These are phyloP conservation scores for Meriones psammophilus DNA, from an alignment of 2,797 vertebrate genomes.

Conservation along the genomic window DNA sequence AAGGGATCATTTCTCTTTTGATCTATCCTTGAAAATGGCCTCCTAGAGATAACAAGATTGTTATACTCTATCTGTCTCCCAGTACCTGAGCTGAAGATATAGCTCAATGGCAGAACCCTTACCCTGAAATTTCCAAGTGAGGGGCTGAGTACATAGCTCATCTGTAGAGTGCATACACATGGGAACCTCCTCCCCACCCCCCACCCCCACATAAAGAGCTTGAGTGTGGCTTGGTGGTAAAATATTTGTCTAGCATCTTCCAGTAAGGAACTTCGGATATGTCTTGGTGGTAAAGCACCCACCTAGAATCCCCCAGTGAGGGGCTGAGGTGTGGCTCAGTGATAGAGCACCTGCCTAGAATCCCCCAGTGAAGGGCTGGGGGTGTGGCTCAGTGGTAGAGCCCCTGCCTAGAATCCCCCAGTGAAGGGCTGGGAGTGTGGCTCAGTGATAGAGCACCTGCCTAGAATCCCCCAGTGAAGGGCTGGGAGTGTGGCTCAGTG, in stretches of 20 bases:
- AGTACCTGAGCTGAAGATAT: background rate
- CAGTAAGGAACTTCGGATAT: background rate
- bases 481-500: background rate
- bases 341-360: background rate
- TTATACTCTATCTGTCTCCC: background rate
- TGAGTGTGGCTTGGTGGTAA: background rate
- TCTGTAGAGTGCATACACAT: background rate
- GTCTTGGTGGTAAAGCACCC: background rate
- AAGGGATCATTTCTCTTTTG: conserved; percentile 9
- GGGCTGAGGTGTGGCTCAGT: background rate
- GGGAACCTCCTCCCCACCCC: too few relatives aligned
- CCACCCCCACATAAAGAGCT: too few relatives aligned
- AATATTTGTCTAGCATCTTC: background rate
- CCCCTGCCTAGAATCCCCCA: background rate
- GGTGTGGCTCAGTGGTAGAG: background rate
- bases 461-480: background rate
- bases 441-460: background rate
- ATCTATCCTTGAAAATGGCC: conserved; percentile 19
- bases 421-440: background rate
- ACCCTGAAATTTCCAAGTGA: background rate
- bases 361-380: background rate
- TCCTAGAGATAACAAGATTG: background rate
- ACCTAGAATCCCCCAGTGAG: background rate
- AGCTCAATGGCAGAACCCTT: background rate
- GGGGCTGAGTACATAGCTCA: background rate